Percentiles rank a stretch among this genome's conserved stretches.
Evolutionary conservation across 2,797 vertebrate species (phyloP).

Genomic region (Danio tinwini): DNA sequence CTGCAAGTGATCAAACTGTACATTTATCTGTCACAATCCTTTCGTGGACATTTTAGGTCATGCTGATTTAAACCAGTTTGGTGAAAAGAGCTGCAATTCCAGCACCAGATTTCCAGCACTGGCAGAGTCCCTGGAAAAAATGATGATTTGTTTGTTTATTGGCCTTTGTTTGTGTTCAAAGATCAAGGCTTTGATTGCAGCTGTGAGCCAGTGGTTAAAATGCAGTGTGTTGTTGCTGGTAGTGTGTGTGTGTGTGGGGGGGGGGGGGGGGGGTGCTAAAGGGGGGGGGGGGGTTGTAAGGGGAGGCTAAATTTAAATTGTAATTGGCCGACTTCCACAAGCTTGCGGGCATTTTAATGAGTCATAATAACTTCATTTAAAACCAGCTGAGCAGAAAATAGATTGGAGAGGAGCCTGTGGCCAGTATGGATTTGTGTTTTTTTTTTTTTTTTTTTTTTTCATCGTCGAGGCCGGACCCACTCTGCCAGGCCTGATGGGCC

Average conservation of each 20-base stretch:
- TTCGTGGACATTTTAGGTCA: slow-evolving; percentile 37
- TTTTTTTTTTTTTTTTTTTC: slow-evolving; percentile 62
- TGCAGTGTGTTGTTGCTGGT: slow-evolving; percentile 55
- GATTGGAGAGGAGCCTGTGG: slow-evolving; percentile 98
- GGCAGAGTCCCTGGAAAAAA: slow-evolving; percentile 56
- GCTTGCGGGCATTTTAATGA: slow-evolving; percentile 99
- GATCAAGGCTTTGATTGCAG: slow-evolving; percentile 64
- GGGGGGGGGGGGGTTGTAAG: slow-evolving; percentile 61
- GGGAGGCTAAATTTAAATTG: slow-evolving; percentile 99
- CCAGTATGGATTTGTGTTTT: slow-evolving; percentile 94
- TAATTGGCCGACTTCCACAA: slow-evolving; percentile 99
- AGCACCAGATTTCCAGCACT: slow-evolving; percentile 46
- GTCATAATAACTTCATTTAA: slow-evolving; percentile 99
- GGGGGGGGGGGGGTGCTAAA: slow-evolving; percentile 66
- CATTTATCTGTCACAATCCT: slow-evolving; percentile 12
- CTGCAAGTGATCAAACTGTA: not conserved
- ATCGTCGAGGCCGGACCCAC: slow-evolving; percentile 70
- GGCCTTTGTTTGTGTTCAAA: slow-evolving; percentile 60
- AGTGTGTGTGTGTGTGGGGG: slow-evolving; percentile 58
- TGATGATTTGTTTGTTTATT: slow-evolving; percentile 64
- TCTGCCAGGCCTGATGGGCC: slow-evolving; percentile 73
- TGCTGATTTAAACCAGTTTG: slow-evolving; percentile 52
- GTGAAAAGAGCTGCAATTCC: slow-evolving; percentile 21
- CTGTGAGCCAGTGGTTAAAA: slow-evolving; percentile 62
- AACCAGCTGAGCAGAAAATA: slow-evolving; percentile 99